Base-by-base conservation (phyloP, 2,888 invertebrate species). In the Electrophaes corylata region DNA sequence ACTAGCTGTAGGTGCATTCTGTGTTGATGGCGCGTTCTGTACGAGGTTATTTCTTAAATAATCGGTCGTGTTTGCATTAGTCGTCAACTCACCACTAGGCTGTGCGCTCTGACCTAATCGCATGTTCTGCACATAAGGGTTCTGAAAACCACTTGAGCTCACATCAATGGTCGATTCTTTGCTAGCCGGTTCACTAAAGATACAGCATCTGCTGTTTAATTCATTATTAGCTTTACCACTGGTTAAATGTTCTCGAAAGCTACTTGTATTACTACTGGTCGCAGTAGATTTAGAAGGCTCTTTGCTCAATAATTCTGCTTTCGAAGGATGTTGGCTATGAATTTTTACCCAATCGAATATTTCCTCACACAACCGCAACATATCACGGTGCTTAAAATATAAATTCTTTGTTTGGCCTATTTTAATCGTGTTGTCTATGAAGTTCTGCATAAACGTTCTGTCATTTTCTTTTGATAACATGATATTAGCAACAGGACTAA, bases 381-480 rank as follows among this genome's bases (percentile, higher is more conserved):
- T 59, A 33, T 46, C 59, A 33, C 19, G 6, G 48, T 41, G 29
- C 4, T 39, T 48, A 50, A 14, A 26, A 59, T 46, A 5, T 11
- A 47, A 3, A 26, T 60, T 20, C 44, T 26, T 59, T 8, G 48
- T 45, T 2, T 65, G 62, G 3, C 70, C 71, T 1, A 73, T 47
- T 33, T 57, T 35, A 8, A 75, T 44, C 0, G 73, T 76, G 11
- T 71, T 65, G 1, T 72, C 48, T 41, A 83, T 39, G 54, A 82
- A 75, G 0, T 52, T 56, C 5, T 66, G 54, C 0, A 72, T 61
- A 56, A 83, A 80, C 10, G 0, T 11, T 18, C 37, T 10, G 50
- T 78, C 74, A n/a, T 71, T 66, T 61, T 76, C 71, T 62, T 70
- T 72, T 2, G 76, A 75, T 53, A 85, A 40, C 50, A 84, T 67